phyloP scores from a whole-genome alignment of 2,888 invertebrate species.

The Orthosia cruda region DNA sequence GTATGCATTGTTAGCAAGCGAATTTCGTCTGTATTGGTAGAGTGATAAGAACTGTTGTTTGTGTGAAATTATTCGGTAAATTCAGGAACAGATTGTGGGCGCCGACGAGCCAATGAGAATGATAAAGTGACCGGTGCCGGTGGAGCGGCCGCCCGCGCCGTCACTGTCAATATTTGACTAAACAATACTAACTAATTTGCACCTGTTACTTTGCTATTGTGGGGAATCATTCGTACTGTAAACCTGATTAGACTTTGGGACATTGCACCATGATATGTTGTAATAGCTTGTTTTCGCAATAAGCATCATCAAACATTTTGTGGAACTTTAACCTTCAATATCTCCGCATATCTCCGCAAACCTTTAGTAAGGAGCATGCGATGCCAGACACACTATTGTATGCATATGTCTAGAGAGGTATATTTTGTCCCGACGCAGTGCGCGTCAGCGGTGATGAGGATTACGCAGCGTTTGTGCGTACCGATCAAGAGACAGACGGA shows the following conservation, averaged over 20 bases:
- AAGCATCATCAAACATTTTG: too few relatives aligned
- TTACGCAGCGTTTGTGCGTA: too few relatives aligned
- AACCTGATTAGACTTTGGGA: slow-evolving; percentile 8
- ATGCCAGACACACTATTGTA: too few relatives aligned
- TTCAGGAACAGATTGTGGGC: slow-evolving; percentile 75
- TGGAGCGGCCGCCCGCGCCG: slow-evolving; percentile 59
- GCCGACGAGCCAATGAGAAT: slow-evolving; percentile 78
- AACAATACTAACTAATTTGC: slow-evolving; percentile 68
- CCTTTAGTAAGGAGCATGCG: too few relatives aligned
- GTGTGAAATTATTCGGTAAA: slow-evolving; percentile 48
- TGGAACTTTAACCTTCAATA: too few relatives aligned
- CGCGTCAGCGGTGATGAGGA: too few relatives aligned
- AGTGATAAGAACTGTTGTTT: slow-evolving; percentile 59
- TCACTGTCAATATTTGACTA: slow-evolving; percentile 64
- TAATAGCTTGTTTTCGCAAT: background rate
- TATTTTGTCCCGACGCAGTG: too few relatives aligned
- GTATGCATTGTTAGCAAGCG: slow-evolving; percentile 32
- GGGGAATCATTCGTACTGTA: slow-evolving; percentile 13
- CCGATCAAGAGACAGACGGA: too few relatives aligned
- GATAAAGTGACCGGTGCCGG: slow-evolving; percentile 78
- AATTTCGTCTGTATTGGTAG: slow-evolving; percentile 64
- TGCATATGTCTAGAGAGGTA: too few relatives aligned
- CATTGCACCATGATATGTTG: background rate
- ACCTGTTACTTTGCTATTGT: slow-evolving; percentile 60
- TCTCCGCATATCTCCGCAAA: too few relatives aligned